These are phyloP conservation scores for Palythoa grandis DNA, from an alignment of 92 coral and sea anemone species.

Conservation along the genomic window DNA sequence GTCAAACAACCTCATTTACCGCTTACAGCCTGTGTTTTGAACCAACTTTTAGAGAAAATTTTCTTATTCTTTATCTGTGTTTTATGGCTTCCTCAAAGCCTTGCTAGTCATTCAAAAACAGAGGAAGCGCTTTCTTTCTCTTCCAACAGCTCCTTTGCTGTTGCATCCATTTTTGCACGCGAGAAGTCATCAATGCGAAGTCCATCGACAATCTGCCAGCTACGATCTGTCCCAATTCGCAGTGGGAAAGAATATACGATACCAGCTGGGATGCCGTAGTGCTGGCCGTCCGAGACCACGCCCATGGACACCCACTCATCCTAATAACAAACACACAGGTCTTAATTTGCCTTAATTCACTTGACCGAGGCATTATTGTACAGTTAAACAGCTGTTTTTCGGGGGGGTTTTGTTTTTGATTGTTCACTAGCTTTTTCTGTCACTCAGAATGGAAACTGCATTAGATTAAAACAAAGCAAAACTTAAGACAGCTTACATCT, in stretches of 20 bases:
- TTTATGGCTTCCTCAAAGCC: not conserved
- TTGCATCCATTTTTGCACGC: constrained; percentile 91
- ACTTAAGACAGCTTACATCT: too few relatives aligned
- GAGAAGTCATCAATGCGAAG: constrained; percentile 87
- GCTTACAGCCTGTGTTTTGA: not conserved
- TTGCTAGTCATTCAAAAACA: constrained; percentile 34
- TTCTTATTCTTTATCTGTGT: not conserved
- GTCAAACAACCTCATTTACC: not conserved
- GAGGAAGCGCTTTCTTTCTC: constrained; percentile 65
- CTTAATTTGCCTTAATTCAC: not conserved
- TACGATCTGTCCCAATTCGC: constrained; percentile 45
- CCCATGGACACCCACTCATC: constrained; percentile 94
- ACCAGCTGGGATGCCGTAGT: constrained; percentile 90
- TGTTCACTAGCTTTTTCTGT: too few relatives aligned
- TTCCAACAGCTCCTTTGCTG: constrained; percentile 81
- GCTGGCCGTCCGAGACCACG: constrained; percentile 85
- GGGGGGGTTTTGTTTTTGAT: too few relatives aligned
- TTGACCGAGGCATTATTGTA: not conserved
- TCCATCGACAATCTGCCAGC: constrained; percentile 80
- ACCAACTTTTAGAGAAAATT: not conserved
- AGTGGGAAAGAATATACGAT: constrained; percentile 93
- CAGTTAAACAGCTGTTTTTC: too few relatives aligned
- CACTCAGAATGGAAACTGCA: too few relatives aligned
- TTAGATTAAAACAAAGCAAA: too few relatives aligned
- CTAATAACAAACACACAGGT: constrained; percentile 50